Base-by-base conservation (phyloP, 2,797 vertebrate species). In the Botia kubotai region DNA sequence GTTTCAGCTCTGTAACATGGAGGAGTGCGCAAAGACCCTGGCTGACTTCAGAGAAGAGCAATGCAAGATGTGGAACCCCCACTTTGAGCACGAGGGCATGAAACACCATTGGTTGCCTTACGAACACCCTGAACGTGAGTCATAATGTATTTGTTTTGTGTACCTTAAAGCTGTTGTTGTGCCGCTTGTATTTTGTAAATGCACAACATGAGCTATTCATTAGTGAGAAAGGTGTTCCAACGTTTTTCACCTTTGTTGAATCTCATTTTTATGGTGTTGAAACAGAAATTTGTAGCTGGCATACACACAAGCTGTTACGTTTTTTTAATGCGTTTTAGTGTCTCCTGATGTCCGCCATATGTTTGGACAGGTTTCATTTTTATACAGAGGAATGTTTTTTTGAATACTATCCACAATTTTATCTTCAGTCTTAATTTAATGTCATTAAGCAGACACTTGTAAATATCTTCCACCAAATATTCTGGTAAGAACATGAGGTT, bases 21-120 rank as follows among this genome's bases (percentile, higher is more conserved):
- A 97, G 52, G 93, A 95, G 50, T 99, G 98, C 52, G 93, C 94
- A 0, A 93, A 94, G 77, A 77, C 93, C 0, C 85, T 94, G 1
- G 95, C 95, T 0, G 98, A 99, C 81, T 99, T 98, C 94, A 94
- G 98, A 36, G 97, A 96, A 88, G 96, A 98, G 79, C 97, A 99
- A 86, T 99, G 98, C 89, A 90, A 87, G 23, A 93, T 95, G 84
- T 98, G 96, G 97, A 95, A 99, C 85, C 93, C 94, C 1, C 92
- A 94, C 88, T 95, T 97, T 2, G 95, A 97, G 89, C 96, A 98
- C 50, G 93, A 96, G 16, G 94, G 95, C 57, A 79, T 57, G 0
- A 98, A 97, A 85, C 97, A 99, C 87, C 95, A 97, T 87, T 99
- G 97, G 97, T 92, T 98, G 52, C 97, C 97, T 0, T 95, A 96